These are phyloP conservation scores for Ceratina calcarata DNA, from an alignment of 1,140 invertebrate species.

Conservation along the genomic window DNA sequence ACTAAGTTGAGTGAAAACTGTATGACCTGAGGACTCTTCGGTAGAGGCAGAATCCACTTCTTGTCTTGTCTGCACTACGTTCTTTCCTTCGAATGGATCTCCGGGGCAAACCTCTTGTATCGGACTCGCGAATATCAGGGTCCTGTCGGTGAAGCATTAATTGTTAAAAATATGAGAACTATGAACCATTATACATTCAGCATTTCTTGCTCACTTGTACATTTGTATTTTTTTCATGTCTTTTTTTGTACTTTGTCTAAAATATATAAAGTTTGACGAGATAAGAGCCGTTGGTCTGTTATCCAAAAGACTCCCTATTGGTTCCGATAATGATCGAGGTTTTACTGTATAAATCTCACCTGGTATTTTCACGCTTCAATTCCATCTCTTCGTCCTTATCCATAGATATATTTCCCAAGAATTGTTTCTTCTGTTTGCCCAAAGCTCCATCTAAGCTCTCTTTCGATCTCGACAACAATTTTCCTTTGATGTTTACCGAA, in stretches of 20 bases:
- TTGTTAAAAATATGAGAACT: too few species aligned
- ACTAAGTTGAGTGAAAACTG: slow-evolving; percentile 79
- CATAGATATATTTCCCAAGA: slow-evolving; percentile 18
- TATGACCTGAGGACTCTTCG: slow-evolving; percentile 81
- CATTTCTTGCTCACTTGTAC: neutral
- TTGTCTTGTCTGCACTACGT: slow-evolving; percentile 77
- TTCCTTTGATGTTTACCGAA: neutral
- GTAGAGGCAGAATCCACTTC: slow-evolving; percentile 76
- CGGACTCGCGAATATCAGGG: slow-evolving; percentile 83
- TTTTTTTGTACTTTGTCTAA: neutral
- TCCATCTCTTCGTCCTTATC: slow-evolving; percentile 4
- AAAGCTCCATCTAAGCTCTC: slow-evolving; percentile 38
- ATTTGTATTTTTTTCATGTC: too few species aligned
- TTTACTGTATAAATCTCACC: slow-evolving; percentile 24
- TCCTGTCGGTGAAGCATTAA: slow-evolving; percentile 58
- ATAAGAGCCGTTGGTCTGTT: neutral
- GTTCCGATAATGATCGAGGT: too few species aligned
- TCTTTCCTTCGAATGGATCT: slow-evolving; percentile 83
- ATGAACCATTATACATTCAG: too few species aligned
- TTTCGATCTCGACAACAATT: slow-evolving; percentile 32
- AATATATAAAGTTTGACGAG: neutral
- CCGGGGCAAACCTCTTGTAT: slow-evolving; percentile 82
- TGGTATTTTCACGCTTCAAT: slow-evolving; percentile 35
- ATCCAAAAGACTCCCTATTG: too few species aligned
- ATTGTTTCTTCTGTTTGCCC: slow-evolving; percentile 31